Base-by-base conservation (phyloP, 2,797 vertebrate genomes). In the Chloroceryle inda region DNA sequence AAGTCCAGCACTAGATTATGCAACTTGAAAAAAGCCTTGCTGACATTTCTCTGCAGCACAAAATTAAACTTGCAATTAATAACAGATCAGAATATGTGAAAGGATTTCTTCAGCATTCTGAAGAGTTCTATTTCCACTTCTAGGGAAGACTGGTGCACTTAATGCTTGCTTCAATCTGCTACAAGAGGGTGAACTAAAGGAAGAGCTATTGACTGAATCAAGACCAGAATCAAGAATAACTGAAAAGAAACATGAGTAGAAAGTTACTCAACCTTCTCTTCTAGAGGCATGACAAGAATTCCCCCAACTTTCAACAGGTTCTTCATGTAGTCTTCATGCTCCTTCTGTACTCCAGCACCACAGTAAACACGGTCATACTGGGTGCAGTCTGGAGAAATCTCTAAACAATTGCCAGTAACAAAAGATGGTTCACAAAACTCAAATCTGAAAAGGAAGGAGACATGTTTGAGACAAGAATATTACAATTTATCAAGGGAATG, bases 361-460 rank as follows among this genome's bases (percentile, higher is more conserved):
- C 99, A 99, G 97, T 99, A 99, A 31, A 99, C 99, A 29, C 99
- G 95, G 95, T 99, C 99, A 27, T 99, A 99, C 95, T 99, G 99
- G 55, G 98, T 98, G 81, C 98, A 99, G 85, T 99, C 99, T 0
- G 98, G 98, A 50, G 99, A 98, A 49, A 99, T 99, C 97, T 99
- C 99, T 86, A 99, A 97, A 72, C 99, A 99, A 95, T 99, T 99
- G 13, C 99, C 99, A 38, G 96, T 98, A 74, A 99, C 99, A 52
- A 99, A 99, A 22, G 98, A 99, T 0, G 99, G 99, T 97, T 99
- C 99, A 37, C 99, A 99, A 95, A 99, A 99, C 96, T 99, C 99
- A 95, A 99, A 99, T 63, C 99, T 99, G 96, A 72, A 95, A 96
- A 79, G 6, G 62, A 84, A 92, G 62, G 72, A 23, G 47, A 81